Conservation (phyloP, 2,888 invertebrate genomes). For the Pheosia tremula region DNA sequence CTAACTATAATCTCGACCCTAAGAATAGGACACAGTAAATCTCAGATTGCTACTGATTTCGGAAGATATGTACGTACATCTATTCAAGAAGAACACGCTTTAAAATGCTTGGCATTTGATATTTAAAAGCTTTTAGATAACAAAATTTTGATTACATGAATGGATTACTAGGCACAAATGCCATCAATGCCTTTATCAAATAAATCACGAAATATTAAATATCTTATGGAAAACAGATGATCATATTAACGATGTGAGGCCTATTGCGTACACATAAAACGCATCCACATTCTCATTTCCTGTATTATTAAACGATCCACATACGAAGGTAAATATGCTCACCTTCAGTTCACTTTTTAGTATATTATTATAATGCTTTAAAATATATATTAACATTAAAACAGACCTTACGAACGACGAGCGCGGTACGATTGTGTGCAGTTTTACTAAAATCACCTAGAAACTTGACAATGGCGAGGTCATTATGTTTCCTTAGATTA, state of each 20-base stretch:
- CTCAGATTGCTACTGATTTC: too few species aligned
- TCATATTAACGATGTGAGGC: conserved; percentile 5
- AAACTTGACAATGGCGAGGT: conserved; percentile 62
- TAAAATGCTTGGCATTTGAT: too few species aligned
- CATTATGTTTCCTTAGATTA: conserved; percentile 58
- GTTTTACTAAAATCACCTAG: conserved; percentile 52
- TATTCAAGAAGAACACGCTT: too few species aligned
- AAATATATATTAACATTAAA: conserved; percentile 46
- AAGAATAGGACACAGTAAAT: too few species aligned
- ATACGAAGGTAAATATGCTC: conserved; percentile 33
- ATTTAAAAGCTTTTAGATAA: too few species aligned
- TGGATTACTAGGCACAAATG: too few species aligned
- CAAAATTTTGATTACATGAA: too few species aligned
- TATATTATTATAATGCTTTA: conserved; percentile 34
- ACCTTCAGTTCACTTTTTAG: conserved; percentile 43
- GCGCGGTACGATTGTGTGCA: conserved; percentile 48
- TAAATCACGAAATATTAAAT: not conserved
- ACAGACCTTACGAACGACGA: conserved; percentile 44
- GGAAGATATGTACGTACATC: too few species aligned
- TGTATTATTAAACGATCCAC: conserved; percentile 20
- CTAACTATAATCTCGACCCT: too few species aligned
- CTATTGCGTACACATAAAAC: conserved; percentile 15
- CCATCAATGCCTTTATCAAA: too few species aligned
- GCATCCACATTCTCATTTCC: conserved; percentile 27
- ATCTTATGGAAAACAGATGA: conserved; percentile 1